A percentile compares a stretch with the other conserved stretches of the same genome.
These are phyloP conservation scores for Megaceryle torquata DNA, from an alignment of 2,113 vertebrate genomes.

Conservation along the genomic window DNA sequence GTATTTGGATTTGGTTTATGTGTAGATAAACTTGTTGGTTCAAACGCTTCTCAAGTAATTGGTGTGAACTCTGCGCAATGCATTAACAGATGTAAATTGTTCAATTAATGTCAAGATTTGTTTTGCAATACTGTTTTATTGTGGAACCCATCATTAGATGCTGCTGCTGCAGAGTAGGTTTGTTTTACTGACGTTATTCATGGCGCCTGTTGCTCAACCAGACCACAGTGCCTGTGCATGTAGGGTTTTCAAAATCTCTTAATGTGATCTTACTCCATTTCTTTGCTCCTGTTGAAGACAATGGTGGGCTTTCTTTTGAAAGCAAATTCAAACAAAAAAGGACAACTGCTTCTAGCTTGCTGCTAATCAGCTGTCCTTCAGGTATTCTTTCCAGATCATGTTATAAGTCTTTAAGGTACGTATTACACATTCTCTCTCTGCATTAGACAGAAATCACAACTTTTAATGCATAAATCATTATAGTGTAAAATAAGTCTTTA, in stretches of 20 bases:
- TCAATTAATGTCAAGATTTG: neutral
- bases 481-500: neutral
- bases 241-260: neutral
- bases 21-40: neutral
- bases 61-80: neutral
- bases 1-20: neutral
- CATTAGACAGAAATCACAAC: neutral
- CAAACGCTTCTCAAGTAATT: neutral
- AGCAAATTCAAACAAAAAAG: neutral
- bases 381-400: neutral
- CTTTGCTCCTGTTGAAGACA: neutral
- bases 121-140: neutral
- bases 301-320: neutral
- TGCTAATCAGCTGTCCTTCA: neutral
- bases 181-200: neutral
- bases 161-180: conserved; percentile 20
- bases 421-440: neutral
- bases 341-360: neutral
- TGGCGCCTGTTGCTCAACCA: neutral
- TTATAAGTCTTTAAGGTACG: neutral
- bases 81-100: neutral
- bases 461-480: neutral
- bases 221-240: neutral
- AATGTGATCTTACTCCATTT: neutral
- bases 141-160: neutral